Evolutionary conservation across 2,888 invertebrate species (phyloP).

Genomic region (Rotaria socialis): DNA sequence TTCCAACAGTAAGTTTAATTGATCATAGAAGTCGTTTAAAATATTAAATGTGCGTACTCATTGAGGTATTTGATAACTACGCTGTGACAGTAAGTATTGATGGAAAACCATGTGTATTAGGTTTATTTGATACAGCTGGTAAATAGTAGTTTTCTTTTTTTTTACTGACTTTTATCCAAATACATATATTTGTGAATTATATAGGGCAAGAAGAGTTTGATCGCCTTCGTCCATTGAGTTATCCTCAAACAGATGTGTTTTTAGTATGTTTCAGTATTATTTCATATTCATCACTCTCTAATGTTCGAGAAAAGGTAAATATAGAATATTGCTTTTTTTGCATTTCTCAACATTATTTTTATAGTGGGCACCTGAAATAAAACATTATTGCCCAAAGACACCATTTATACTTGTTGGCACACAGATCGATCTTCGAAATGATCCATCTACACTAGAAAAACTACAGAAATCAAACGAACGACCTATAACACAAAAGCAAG

Average conservation of each 20-base stretch:
- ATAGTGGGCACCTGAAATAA: conserved; percentile 94
- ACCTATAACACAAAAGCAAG: conserved; percentile 87
- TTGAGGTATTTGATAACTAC: conserved; percentile 79
- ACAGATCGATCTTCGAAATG: conserved; percentile 94
- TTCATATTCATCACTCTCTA: conserved; percentile 50
- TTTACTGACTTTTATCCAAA: background rate
- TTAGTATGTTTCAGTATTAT: conserved; percentile 53
- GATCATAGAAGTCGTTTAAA: background rate
- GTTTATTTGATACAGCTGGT: conserved; percentile 12
- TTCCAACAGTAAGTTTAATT: conserved; percentile 59
- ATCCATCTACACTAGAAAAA: conserved; percentile 75
- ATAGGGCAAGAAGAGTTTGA: conserved; percentile 53
- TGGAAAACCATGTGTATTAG: background rate
- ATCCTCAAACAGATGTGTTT: conserved; percentile 54
- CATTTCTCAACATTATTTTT: conserved; percentile 49
- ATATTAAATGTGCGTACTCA: background rate
- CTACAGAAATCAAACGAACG: conserved; percentile 97
- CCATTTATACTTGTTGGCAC: conserved; percentile 93
- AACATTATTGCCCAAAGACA: conserved; percentile 97
- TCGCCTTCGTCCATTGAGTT: conserved; percentile 53
- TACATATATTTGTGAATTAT: background rate
- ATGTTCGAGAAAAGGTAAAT: conserved; percentile 50
- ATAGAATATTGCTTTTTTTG: background rate
- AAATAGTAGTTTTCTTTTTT: background rate
- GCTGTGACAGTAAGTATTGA: conserved; percentile 99